Evolutionary conservation across 2,113 vertebrate genomes (phyloP).

Genomic region (Ptilonorhynchus violaceus): DNA sequence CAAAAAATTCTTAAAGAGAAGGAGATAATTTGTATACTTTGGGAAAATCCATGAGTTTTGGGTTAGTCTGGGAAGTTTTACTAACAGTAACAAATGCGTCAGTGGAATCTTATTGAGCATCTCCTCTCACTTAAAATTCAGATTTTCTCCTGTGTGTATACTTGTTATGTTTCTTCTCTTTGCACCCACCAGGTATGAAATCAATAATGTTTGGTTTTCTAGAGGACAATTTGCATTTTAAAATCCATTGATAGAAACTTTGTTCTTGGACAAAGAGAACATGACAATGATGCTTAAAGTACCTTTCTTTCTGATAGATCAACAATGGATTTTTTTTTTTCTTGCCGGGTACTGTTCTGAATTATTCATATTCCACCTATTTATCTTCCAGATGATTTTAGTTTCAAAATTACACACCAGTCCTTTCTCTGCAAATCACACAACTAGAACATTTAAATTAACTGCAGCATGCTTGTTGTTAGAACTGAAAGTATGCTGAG

Average conservation of each 20-base stretch:
- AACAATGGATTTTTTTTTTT: neutral
- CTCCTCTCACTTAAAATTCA: neutral
- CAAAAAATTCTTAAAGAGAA: neutral
- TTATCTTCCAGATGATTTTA: neutral
- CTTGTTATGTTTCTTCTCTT: neutral
- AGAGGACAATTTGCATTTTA: neutral
- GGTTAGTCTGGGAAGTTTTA: neutral
- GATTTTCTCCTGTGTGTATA: neutral
- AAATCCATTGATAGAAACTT: neutral
- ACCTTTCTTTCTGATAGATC: neutral
- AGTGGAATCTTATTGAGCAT: neutral
- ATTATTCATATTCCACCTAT: neutral
- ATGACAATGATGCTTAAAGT: neutral
- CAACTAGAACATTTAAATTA: neutral
- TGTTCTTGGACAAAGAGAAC: neutral
- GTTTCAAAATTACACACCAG: neutral
- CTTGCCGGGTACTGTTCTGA: neutral
- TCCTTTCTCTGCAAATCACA: neutral
- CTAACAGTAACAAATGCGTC: neutral
- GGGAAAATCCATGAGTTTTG: neutral
- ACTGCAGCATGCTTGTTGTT: neutral
- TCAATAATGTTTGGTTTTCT: neutral
- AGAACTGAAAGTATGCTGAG: neutral
- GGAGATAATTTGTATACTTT: neutral
- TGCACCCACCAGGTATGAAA: neutral